These are phyloP conservation scores for Clupea harengus DNA, from an alignment of 2,113 vertebrate genomes.

Conservation along the genomic window DNA sequence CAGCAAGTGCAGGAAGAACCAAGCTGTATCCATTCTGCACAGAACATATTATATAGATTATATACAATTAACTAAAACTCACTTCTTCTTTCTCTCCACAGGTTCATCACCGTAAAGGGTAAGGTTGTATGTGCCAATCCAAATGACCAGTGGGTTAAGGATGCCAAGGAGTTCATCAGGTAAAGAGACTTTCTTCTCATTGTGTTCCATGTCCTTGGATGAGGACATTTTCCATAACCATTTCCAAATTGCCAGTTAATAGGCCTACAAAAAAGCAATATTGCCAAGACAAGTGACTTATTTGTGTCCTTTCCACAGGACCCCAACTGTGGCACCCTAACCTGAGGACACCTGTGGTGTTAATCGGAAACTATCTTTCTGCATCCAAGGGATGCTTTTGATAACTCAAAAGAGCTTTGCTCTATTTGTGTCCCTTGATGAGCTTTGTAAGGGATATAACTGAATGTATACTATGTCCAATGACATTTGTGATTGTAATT, in stretches of 20 bases:
- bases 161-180: slow-evolving; percentile 27
- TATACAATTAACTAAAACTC: neutral
- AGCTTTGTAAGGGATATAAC: neutral
- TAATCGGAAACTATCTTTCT: neutral
- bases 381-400: neutral
- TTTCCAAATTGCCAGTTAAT: neutral
- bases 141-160: slow-evolving; percentile 44
- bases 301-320: neutral
- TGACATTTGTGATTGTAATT: neutral
- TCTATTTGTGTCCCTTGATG: neutral
- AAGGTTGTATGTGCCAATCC: slow-evolving; percentile 54
- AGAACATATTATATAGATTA: neutral
- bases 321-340: neutral
- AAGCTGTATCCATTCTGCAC: too few species aligned
- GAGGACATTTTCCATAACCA: neutral
- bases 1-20: too few species aligned
- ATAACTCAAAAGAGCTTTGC: too few species aligned
- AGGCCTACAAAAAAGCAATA: too few species aligned
- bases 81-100: slow-evolving; percentile 26
- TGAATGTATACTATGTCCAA: neutral
- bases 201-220: neutral
- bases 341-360: neutral
- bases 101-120: slow-evolving; percentile 46
- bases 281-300: neutral
- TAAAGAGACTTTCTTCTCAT: slow-evolving; percentile 27